These are phyloP conservation scores for Bugula neritina DNA, from an alignment of 2,888 invertebrate genomes.

Conservation along the genomic window DNA sequence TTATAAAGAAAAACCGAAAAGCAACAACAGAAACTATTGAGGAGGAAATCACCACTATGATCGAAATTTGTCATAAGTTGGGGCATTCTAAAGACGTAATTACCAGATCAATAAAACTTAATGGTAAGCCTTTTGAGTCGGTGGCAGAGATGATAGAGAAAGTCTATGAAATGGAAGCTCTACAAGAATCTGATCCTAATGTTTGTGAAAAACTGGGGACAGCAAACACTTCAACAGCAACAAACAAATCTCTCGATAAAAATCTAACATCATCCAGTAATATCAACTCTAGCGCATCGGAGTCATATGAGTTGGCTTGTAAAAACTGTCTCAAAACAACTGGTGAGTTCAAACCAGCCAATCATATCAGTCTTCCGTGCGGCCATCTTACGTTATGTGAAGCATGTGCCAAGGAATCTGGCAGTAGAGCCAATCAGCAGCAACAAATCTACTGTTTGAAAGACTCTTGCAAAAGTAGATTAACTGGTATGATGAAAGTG, in stretches of 20 bases:
- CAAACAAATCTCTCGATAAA: not conserved
- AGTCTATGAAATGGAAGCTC: not conserved
- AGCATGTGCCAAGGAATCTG: not conserved
- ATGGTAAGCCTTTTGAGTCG: not conserved
- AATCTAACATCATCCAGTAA: too few species aligned
- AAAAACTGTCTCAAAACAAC: not conserved
- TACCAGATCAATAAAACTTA: not conserved
- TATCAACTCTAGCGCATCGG: not conserved
- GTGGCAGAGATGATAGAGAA: not conserved
- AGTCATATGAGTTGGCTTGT: not conserved
- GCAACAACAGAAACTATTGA: not conserved
- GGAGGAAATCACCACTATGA: not conserved
- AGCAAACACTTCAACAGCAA: not conserved
- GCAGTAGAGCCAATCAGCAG: not conserved
- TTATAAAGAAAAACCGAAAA: not conserved
- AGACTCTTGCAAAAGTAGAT: not conserved
- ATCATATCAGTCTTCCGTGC: not conserved
- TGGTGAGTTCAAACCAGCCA: not conserved
- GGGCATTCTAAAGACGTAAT: not conserved
- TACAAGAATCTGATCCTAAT: not conserved
- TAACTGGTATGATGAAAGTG: not conserved
- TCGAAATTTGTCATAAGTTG: not conserved
- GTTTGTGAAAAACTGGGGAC: not conserved
- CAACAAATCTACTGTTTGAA: not conserved
- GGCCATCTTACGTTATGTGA: slow-evolving; percentile 20